Base-by-base conservation (phyloP, 2,113 vertebrate genomes). In the Melierax canorus region DNA sequence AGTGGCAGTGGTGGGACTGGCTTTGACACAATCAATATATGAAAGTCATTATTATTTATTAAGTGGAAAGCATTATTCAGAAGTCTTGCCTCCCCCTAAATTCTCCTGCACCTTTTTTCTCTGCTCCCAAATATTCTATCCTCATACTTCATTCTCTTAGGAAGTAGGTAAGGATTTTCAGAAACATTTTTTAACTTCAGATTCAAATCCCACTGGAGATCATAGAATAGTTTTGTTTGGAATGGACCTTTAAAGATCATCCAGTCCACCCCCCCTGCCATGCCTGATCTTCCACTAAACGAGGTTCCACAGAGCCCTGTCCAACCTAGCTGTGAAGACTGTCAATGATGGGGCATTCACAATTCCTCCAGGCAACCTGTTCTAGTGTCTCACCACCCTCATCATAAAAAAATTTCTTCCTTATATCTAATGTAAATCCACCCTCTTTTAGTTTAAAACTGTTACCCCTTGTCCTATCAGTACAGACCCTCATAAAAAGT, bases 1-100 rank as follows among this genome's bases (percentile, higher is more conserved):
- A 0, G 0, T 20, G 20, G 5, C 4, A 77, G 34, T 11, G 15
- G 13, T 58, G 10, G 20, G 24, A 83, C 17, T 45, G 46, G 6
- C 30, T 41, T 87, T 77, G 29, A 69, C 26, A 43, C 17, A 77
- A 20, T 22, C 3, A 1, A 16, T 36, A 84, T 24, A 73, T 24
- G 15, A 41, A 73, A 43, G 22, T 45, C 4, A 23, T 84, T 36
- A 34, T 41, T 60, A 59, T 48, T 48, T 22, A 56, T 34, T 48
- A 41, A 67, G 24, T 41, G 5, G 20, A 50, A 76, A 41, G 9
- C 6, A 41, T 56, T 46, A 32, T 66, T 86, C 8, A 75, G 29
- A 86, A 75, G n/a, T 58, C 4, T 67, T n/a, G 6, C 7, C 45
- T 74, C 23, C 15, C 29, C 15, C 15, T n/a, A 43, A 66, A 29